Conservation (phyloP, 1,140 invertebrate genomes). For the Muscidifurax raptorellus region DNA sequence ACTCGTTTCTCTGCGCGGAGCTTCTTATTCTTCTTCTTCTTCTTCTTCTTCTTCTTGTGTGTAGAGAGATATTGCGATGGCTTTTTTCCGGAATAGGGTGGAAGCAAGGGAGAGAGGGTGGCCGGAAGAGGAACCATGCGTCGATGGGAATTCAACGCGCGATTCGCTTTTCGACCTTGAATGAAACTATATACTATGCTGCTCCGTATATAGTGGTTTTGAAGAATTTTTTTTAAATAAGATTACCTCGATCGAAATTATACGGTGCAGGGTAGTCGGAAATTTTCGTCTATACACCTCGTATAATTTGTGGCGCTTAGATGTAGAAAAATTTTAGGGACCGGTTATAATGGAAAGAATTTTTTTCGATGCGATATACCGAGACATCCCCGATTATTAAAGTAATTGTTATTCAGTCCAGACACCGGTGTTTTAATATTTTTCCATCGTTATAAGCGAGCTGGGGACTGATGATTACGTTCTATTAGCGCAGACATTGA, state of each 20-base stretch:
- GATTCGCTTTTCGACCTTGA: not conserved
- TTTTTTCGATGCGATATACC: not conserved
- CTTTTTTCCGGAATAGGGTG: constrained; percentile 24
- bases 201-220: not conserved
- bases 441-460: not conserved
- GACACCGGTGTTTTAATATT: not conserved
- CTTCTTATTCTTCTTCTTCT: not conserved
- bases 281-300: not conserved
- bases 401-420: not conserved
- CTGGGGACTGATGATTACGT: too few species aligned
- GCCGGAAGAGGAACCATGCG: constrained; percentile 47
- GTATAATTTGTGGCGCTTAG: not conserved
- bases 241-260: constrained; percentile 28
- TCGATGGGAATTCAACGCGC: constrained; percentile 33
- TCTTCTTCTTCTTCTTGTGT: not conserved
- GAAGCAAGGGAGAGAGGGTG: not conserved
- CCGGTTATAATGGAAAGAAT: not conserved
- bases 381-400: not conserved
- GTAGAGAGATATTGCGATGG: not conserved
- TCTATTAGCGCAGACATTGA: too few species aligned
- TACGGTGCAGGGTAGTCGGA: not conserved
- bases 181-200: not conserved
- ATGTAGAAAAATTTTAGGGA: not conserved
- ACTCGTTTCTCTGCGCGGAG: not conserved
- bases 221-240: not conserved